phyloP scores from a whole-genome alignment of 1,140 invertebrate genomes.

The Meloidogyne exigua region DNA sequence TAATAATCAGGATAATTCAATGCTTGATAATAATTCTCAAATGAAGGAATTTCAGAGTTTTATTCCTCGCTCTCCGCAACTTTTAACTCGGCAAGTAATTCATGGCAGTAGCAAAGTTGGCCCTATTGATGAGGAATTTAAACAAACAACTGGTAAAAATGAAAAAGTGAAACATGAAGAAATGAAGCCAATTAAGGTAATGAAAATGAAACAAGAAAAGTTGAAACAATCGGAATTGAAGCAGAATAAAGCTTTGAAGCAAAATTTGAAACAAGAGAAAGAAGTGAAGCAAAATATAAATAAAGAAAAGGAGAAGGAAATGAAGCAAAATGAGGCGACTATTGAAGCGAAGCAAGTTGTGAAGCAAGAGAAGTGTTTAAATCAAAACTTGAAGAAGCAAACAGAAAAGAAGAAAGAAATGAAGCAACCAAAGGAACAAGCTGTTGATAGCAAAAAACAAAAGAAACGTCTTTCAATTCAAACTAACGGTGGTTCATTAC shows the following conservation, averaged over 20 bases:
- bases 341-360: too few species aligned
- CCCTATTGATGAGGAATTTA: neutral
- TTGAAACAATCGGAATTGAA: neutral
- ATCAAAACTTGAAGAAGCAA: neutral
- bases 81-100: neutral
- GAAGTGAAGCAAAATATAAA: neutral
- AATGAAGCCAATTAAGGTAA: neutral
- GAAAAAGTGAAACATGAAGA: neutral
- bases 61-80: neutral
- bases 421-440: neutral
- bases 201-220: neutral
- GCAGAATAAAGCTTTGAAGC: neutral
- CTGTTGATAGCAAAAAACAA: slow-evolving; percentile 11
- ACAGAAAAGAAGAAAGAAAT: neutral
- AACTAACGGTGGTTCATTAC: neutral
- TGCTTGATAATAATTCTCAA: too few species aligned
- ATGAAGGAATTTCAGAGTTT: neutral
- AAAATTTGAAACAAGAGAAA: neutral
- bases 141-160: neutral
- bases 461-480: slow-evolving; percentile 6
- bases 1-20: neutral
- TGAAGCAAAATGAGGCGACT: neutral
- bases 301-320: neutral
- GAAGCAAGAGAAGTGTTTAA: neutral
- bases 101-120: neutral